Evolutionary conservation across 1,140 invertebrate species (phyloP), one percentile per base, ranked within the genome.

Genomic region (Atta texana): DNA sequence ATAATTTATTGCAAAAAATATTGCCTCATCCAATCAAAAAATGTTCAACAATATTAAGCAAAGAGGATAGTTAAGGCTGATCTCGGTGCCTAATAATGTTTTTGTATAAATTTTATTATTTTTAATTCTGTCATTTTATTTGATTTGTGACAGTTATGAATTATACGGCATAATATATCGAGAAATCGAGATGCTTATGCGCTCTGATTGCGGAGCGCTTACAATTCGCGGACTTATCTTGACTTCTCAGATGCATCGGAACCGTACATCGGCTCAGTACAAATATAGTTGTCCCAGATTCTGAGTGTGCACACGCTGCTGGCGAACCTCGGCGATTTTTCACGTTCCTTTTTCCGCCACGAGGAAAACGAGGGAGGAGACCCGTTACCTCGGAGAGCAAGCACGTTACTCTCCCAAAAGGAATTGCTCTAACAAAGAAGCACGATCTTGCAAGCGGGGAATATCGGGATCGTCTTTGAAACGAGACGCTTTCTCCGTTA

Each of bases 201-300:
- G 18, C 31, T 51, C 3, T 28, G 31, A 39, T 39, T 59, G 0
- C 61, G 31, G 63, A 39, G 34, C 34, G 34, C 34, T 8, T 57
- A 51, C 55, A 85, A 49, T 44, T 84, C 66, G 85, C 72, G 34
- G 51, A 59, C 55, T 77, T 77, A 88, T 90, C 88, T 86, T 61
- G 78, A 18, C 53, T 80, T 69, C 74, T 63, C 75, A 24, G 61
- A 80, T 51, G 81, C 64, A 78, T 71, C 51, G 55, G 51, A 34
- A 34, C 31, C 31, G 31, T 34, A 34, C 31, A 34, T 34, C 51
- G 55, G 57, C 75, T 76, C 86, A 76, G 51, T 86, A 85, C 76
- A 90, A 90, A 90, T 90, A 90, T 90, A 90, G 89, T 88, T 90
- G 89, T 82, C 89, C 89, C 86, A 90, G 86, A 90, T 90, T 85